Conservation (phyloP, 2,113 vertebrate genomes). For the Phainopepla nitens region DNA sequence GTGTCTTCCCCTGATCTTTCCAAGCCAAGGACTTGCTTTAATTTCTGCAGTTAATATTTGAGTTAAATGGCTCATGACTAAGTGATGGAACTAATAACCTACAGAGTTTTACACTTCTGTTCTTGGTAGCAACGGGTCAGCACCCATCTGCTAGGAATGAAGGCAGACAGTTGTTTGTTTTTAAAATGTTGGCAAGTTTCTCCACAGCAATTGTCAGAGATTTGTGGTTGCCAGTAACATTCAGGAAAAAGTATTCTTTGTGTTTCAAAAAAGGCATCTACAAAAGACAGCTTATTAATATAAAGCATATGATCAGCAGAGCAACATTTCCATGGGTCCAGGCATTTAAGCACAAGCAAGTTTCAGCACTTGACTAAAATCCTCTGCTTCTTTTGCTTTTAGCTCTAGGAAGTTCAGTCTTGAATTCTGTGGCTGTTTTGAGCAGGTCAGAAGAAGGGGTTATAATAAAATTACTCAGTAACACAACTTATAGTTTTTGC, state of each 20-base stretch:
- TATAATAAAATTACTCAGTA: background rate
- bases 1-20: conserved; percentile 25
- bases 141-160: background rate
- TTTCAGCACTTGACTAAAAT: background rate
- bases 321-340: background rate
- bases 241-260: background rate
- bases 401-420: background rate
- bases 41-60: conserved; percentile 61
- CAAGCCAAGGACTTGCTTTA: conserved; percentile 58
- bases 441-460: background rate
- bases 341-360: background rate
- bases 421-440: background rate
- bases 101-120: conserved; percentile 15
- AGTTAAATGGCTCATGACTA: conserved; percentile 64
- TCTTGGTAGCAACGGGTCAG: conserved; percentile 12
- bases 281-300: background rate
- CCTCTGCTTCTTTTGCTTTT: background rate
- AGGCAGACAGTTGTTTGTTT: conserved; percentile 6
- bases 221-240: background rate
- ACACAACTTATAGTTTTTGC: background rate
- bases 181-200: background rate
- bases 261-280: background rate
- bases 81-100: conserved; percentile 60
- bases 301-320: background rate
- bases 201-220: background rate